Conservation (phyloP, 2,888 invertebrate species). For the Halictus ligatus region DNA sequence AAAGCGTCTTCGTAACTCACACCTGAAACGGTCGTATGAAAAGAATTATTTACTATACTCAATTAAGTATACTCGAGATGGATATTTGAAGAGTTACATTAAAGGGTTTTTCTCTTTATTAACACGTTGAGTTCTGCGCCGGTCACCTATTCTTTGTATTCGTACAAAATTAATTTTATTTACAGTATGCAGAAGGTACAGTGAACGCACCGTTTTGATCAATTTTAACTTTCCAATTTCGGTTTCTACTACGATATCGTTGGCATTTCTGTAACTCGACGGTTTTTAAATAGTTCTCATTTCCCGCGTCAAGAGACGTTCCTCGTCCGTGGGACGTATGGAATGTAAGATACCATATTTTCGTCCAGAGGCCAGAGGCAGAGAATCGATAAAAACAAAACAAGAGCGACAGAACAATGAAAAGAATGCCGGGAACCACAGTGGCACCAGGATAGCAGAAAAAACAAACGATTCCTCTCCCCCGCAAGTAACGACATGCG, state of each 20-base stretch:
- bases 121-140: not conserved
- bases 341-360: not conserved
- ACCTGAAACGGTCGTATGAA: conserved; percentile 75
- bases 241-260: not conserved
- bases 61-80: not conserved
- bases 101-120: not conserved
- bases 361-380: not conserved
- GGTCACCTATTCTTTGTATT: not conserved
- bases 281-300: not conserved
- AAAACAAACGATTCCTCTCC: conserved; percentile 43
- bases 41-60: too few species aligned
- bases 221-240: not conserved
- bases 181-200: not conserved
- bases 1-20: conserved; percentile 92
- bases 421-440: conserved; percentile 78
- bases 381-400: conserved; percentile 18
- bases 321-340: not conserved
- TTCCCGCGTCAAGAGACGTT: not conserved
- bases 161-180: not conserved
- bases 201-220: not conserved
- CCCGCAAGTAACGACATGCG: conserved; percentile 49
- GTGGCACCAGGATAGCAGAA: conserved; percentile 79
- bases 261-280: not conserved
- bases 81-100: not conserved
- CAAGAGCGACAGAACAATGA: conserved; percentile 38